Evolutionary conservation across 2,888 invertebrate species (phyloP), one percentile per base, ranked within the genome.

Genomic region (Kuschelorhynchus macadamiae): DNA sequence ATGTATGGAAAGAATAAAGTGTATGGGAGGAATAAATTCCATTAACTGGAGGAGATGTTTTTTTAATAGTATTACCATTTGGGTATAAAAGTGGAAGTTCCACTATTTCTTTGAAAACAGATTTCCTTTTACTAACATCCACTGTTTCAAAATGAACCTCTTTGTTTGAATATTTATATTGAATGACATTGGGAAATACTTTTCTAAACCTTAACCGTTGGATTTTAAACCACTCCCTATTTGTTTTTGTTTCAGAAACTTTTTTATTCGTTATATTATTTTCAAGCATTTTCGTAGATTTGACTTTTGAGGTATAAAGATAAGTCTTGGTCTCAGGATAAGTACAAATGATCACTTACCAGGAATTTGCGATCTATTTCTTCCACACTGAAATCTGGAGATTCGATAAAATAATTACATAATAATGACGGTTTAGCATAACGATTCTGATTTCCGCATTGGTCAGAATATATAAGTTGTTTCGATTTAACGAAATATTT

Each of bases 401-500:
- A 52, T 16, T 33, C 4, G 9, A 20, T 17, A n/a, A 52, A 21
- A 17, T 49, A 61, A 33, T 52, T 36, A 52, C 52, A 52, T 36
- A 52, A 17, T 32, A 52, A 4, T 16, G 52, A 52, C n/a, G n/a
- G n/a, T n/a, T 59, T 57, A 7, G 21, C 46, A 32, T 53, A 56
- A 3, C 41, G 25, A 36, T 53, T 53, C 42, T 62, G 49, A 46
- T 55, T 55, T 11, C 55, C 55, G 32, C 39, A 60, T 18, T 49
- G 60, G 33, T 50, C 60, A 46, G 50, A 50, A 50, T 62, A 62
- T 55, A 71, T 73, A 8, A 71, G 33, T 42, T 59, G 52, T 65
- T 60, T 67, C 62, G 71, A 55, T 20, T 47, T 57, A 49, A 65
- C 72, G 61, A 52, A 72, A 47, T 64, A 60, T 70, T 74, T 74